Evolutionary conservation across 2,888 invertebrate genomes (phyloP), one percentile per base, ranked within the genome.

Genomic region (Agrochola lychnidis): DNA sequence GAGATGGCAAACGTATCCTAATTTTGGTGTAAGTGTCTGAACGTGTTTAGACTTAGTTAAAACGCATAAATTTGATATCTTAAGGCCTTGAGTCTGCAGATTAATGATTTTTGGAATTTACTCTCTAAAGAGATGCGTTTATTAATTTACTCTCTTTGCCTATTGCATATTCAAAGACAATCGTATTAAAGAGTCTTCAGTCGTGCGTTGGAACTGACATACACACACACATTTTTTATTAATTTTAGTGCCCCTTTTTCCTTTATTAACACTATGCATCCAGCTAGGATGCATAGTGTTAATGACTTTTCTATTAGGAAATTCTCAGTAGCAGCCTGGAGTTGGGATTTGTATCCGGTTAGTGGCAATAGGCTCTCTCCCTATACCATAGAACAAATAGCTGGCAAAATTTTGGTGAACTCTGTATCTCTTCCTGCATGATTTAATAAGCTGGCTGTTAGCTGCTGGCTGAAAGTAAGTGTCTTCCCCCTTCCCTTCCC

Each of bases 21-120:
- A 69, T 64, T 48, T 71, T 36, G 25, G 9, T 40, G 25, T 70
- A 72, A 81, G 61, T 73, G 19, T 62, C 51, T 59, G 59, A 69
- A 74, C 73, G 68, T 73, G 68, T 61, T 36, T 1, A 25, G 67
- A 63, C 59, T 78, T 10, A 30, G 25, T 48, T 19, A 73, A 53
- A 9, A 10, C 12, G 9, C 22, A 61, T 59, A 42, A 14, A 63
- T 66, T 76, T 53, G 7, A 53, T 53, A 30, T 42, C 7, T 14
- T 30, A 2, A 16, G 25, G 19, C 9, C 16, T 63, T 42, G 5
- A 19, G 36, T 36, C 5, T 19, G 22, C n/a, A 16, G 40, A 14
- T n/a, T 42, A 40, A n/a, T 40, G 40, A 14, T 1, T 40, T 36
- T 36, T 36, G 4, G 36, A 36, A 4, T 36, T 36, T 36, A 36